phyloP scores from a whole-genome alignment of 2,113 vertebrate genomes.

The Pterocles gutturalis region DNA sequence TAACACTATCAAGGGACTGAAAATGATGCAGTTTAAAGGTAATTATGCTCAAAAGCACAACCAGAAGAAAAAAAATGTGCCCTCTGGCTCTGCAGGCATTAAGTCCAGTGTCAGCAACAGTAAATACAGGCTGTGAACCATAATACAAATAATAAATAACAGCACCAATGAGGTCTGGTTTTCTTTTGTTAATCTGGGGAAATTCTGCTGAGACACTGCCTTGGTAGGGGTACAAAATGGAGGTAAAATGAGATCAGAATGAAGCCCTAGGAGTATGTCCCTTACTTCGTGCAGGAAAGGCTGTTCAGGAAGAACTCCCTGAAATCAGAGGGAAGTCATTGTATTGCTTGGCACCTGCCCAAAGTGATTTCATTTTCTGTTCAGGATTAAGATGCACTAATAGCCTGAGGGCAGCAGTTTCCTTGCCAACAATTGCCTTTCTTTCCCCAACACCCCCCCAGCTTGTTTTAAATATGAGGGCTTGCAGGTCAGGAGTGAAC shows the following conservation, averaged over 20 bases:
- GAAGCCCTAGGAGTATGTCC: background rate
- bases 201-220: background rate
- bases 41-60: slow-evolving; percentile 24
- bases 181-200: background rate
- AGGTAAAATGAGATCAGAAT: background rate
- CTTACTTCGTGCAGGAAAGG: slow-evolving; percentile 5
- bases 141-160: background rate
- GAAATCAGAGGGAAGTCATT: slow-evolving; percentile 69
- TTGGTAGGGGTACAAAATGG: background rate
- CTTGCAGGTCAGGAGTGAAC: slow-evolving; percentile 48
- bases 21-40: background rate
- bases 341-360: slow-evolving; percentile 71
- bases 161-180: background rate
- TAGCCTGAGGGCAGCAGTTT: slow-evolving; percentile 63
- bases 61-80: background rate
- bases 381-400: slow-evolving; percentile 66
- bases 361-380: slow-evolving; percentile 78
- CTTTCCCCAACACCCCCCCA: background rate
- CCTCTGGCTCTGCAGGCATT: background rate
- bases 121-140: background rate
- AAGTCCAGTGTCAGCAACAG: slow-evolving; percentile 3
- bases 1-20: background rate
- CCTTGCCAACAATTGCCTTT: slow-evolving; percentile 66
- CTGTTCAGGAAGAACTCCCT: slow-evolving; percentile 20
- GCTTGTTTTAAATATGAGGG: slow-evolving; percentile 47